These are phyloP conservation scores for Gallinago paraguaiae DNA, from an alignment of 2,113 vertebrate genomes.

Conservation along the genomic window DNA sequence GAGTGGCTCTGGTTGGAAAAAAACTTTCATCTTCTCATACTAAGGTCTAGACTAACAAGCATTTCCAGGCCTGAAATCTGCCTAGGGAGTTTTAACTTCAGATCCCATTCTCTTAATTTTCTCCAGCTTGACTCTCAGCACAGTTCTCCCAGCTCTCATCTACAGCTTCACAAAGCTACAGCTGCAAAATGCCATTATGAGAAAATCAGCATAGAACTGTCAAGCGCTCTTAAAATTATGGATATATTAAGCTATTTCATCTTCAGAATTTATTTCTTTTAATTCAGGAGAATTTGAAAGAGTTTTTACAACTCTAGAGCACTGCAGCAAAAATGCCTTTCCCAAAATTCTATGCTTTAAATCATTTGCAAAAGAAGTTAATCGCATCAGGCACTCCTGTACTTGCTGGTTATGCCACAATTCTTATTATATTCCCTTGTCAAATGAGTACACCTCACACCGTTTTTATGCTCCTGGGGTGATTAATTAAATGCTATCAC, in stretches of 20 bases:
- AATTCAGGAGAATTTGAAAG: background rate
- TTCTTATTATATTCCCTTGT: background rate
- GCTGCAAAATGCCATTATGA: background rate
- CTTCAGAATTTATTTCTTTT: conserved; percentile 12
- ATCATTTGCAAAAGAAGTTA: background rate
- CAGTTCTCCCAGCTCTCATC: background rate
- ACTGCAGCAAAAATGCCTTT: background rate
- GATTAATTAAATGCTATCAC: background rate
- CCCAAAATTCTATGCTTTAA: background rate
- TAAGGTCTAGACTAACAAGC: background rate
- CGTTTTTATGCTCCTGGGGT: background rate
- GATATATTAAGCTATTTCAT: background rate
- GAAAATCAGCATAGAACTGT: conserved; percentile 1
- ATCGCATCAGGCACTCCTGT: background rate
- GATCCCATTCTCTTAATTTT: background rate
- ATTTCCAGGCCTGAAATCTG: background rate
- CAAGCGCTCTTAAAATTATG: background rate
- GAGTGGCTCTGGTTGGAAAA: background rate
- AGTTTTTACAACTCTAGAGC: background rate
- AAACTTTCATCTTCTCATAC: background rate
- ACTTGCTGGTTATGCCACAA: background rate
- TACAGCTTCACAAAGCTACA: background rate
- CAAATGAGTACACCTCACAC: background rate
- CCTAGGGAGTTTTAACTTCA: background rate
- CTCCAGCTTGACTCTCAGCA: background rate